Base-by-base conservation (phyloP, 2,113 vertebrate species). In the Galemys pyrenaicus region DNA sequence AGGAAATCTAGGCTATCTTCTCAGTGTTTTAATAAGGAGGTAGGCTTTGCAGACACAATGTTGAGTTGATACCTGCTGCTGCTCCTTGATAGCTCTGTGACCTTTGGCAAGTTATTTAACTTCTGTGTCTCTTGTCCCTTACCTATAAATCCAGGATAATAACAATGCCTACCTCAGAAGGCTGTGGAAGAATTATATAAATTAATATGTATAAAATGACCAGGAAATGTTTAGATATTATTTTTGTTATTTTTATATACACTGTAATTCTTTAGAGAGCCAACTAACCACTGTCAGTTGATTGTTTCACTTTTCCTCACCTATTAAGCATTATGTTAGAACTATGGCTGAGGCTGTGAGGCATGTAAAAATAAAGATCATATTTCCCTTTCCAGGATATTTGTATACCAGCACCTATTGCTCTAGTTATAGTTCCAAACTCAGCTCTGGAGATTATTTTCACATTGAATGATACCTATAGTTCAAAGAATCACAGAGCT, bases 191-290 rank as follows among this genome's bases (percentile, higher is more conserved):
- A 89, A 73, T 71, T 68, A 26, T 1, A 4, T 68, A 56, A 70
- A 22, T 80, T 67, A 87, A 49, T 77, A 28, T 62, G n/a, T 90
- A 5, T 79, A 22, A 90, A 51, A 44, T 82, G 17, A 62, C 84
- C 46, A 62, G 2, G 64, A 58, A 64, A 44, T 67, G 35, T 86
- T 51, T 78, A 88, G 26, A 68, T 58, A 62, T 46, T 30, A 37
- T 60, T 89, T 87, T 68, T 51, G 17, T 88, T 44, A 60, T 75
- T 64, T 54, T 75, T 10, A 10, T 54, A 73, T 65, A 46, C 5
- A 3, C 54, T 90, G 49, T 78, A 80, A 58, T 83, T 94, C 46
- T 83, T 92, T 95, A 44, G 62, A 92, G 37, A 83, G 24, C 60
- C 71, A 79, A 75, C 54, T 60, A 32, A 41, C 22, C n/a, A 9